Evolutionary conservation across 2,888 invertebrate species (phyloP).

Genomic region (Agonopterix arenella): DNA sequence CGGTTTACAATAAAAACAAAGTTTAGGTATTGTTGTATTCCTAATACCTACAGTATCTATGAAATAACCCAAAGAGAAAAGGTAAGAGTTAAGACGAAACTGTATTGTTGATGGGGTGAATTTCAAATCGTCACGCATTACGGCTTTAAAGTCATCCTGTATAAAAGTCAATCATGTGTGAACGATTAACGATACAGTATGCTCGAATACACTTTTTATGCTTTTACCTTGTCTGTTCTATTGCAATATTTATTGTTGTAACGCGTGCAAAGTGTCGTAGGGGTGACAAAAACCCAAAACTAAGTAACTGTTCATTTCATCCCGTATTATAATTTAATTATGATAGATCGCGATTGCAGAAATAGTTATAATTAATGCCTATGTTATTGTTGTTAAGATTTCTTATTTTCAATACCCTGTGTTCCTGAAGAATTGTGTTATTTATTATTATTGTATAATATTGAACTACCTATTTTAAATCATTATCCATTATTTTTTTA

Average conservation of each 20-base stretch:
- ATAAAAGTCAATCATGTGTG: no score
- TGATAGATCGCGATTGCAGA: not conserved
- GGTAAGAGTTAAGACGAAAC: no score
- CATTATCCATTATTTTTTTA: constrained; percentile 17
- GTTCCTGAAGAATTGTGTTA: constrained; percentile 21
- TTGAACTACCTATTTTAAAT: not conserved
- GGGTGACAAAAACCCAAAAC: constrained; percentile 1
- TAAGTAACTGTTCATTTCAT: not conserved
- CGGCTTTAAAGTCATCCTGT: no score
- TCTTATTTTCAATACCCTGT: constrained; percentile 16
- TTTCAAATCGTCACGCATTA: no score
- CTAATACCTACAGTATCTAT: no score
- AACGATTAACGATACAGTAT: no score
- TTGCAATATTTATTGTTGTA: not conserved
- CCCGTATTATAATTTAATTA: constrained; percentile 1
- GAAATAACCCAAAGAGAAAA: no score
- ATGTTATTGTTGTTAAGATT: constrained; percentile 16
- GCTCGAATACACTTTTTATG: no score
- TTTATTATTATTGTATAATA: not conserved
- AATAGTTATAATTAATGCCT: not conserved
- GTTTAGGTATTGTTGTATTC: no score
- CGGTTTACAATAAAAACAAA: no score
- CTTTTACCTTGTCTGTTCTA: no score
- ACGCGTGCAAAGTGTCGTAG: not conserved
- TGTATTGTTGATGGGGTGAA: no score